A percentile compares a stretch with the other conserved stretches of the same genome.
These are phyloP conservation scores for Yponomeuta malinellus DNA, from an alignment of 2,888 invertebrate genomes.

Conservation along the genomic window DNA sequence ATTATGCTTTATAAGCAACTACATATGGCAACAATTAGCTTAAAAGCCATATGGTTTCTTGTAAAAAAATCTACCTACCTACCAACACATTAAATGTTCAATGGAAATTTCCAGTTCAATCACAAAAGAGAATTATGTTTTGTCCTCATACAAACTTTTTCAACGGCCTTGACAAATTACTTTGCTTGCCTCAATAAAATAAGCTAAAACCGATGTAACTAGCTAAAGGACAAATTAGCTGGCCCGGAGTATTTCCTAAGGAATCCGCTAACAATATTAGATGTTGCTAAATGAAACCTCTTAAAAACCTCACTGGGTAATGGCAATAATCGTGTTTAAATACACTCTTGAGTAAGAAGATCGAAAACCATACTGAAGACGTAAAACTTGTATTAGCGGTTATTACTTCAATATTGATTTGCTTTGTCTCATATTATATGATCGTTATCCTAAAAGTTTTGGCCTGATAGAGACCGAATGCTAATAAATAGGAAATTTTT, in stretches of 20 bases:
- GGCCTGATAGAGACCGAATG: no score
- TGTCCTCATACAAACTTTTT: no score
- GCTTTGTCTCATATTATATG: background rate
- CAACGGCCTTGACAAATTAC: no score
- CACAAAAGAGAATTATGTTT: no score
- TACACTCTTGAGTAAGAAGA: background rate
- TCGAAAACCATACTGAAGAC: background rate
- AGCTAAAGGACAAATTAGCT: background rate
- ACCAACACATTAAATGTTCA: no score
- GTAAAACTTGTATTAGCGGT: background rate
- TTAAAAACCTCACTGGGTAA: background rate
- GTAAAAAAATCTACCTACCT: no score
- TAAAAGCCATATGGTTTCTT: background rate
- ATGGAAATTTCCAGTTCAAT: no score
- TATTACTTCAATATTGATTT: background rate
- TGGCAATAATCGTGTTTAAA: background rate
- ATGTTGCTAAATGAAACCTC: background rate
- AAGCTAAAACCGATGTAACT: background rate
- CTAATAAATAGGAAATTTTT: no score
- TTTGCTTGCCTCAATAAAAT: background rate
- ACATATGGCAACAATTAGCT: background rate
- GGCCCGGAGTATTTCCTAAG: background rate
- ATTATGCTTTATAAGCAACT: background rate
- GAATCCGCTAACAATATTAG: background rate
- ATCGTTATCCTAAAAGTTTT: no score